Evolutionary conservation across 2,113 vertebrate species (phyloP).

Genomic region (Ifrita kowaldi): DNA sequence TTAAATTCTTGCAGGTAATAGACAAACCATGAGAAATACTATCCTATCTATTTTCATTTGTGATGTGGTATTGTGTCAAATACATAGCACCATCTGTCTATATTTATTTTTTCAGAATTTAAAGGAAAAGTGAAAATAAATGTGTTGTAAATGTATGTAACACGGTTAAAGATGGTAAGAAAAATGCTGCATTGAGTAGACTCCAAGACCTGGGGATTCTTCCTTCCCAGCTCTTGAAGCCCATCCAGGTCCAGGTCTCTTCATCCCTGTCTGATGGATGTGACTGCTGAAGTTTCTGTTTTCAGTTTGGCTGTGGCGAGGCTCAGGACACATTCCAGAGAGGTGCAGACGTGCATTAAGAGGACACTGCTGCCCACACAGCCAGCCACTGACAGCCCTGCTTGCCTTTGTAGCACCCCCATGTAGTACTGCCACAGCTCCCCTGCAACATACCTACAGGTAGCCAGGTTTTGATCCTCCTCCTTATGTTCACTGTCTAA

Average conservation of each 20-base stretch:
- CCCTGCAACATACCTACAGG: too few species aligned
- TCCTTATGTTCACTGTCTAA: background rate
- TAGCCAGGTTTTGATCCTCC: background rate
- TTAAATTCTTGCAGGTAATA: background rate
- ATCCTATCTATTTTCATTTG: background rate
- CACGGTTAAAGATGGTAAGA: background rate
- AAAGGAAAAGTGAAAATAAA: background rate
- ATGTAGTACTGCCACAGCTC: fast-evolving
- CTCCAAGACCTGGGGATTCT: background rate
- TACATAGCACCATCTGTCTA: background rate
- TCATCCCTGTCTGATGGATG: background rate
- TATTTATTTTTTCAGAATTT: background rate
- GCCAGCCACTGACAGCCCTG: fast-evolving
- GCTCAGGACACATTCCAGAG: background rate
- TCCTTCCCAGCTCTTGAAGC: background rate
- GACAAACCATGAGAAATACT: background rate
- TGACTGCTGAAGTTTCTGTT: background rate
- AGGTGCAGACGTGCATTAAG: background rate
- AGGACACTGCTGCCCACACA: background rate
- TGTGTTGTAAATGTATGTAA: background rate
- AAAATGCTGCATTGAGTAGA: background rate
- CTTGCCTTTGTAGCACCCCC: background rate
- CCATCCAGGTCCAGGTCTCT: background rate
- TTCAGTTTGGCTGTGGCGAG: background rate
- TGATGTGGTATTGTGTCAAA: background rate